phyloP scores from a whole-genome alignment of 37 sponge, comb jelly and placozoan genomes.

The Hormiphora californensis region DNA sequence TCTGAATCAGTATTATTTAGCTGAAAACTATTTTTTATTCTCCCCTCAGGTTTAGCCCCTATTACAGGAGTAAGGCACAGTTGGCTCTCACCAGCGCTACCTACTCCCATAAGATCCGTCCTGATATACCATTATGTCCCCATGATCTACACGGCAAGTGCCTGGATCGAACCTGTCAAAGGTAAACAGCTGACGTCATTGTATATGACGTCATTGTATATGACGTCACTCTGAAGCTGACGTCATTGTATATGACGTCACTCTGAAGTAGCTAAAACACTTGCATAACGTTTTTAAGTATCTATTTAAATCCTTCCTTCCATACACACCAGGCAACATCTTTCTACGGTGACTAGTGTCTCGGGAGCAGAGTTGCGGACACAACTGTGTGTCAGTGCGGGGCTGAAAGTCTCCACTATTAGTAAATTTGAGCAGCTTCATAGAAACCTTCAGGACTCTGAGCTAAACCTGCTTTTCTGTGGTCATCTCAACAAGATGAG shows the following conservation, averaged over 20 bases:
- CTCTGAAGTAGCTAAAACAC: too few relatives aligned
- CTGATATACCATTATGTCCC: constrained; percentile 28
- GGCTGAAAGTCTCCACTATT: background rate
- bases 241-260: too few relatives aligned
- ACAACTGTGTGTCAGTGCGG: constrained; percentile 35
- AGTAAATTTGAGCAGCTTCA: constrained; percentile 12
- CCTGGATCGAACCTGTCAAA: background rate
- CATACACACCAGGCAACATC: constrained; percentile 23
- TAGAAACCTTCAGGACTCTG: background rate
- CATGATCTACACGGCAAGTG: constrained; percentile 47
- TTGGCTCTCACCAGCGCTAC: constrained; percentile 15
- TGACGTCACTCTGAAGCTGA: too few relatives aligned
- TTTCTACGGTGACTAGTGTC: background rate
- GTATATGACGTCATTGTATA: too few relatives aligned
- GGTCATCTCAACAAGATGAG: constrained; percentile 37
- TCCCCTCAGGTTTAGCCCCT: constrained; percentile 42
- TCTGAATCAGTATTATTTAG: background rate
- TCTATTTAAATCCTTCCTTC: too few relatives aligned
- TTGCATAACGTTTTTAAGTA: too few relatives aligned
- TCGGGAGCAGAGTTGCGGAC: constrained; percentile 10
- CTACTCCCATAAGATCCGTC: background rate
- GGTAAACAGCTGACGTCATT: too few relatives aligned
- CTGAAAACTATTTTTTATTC: background rate
- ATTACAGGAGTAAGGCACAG: constrained; percentile 26
- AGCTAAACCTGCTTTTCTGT: constrained; percentile 29